Percentiles rank a stretch among this genome's conserved stretches.
Evolutionary conservation across 2,888 invertebrate species (phyloP).

Genomic region (Orchesella flavescens): DNA sequence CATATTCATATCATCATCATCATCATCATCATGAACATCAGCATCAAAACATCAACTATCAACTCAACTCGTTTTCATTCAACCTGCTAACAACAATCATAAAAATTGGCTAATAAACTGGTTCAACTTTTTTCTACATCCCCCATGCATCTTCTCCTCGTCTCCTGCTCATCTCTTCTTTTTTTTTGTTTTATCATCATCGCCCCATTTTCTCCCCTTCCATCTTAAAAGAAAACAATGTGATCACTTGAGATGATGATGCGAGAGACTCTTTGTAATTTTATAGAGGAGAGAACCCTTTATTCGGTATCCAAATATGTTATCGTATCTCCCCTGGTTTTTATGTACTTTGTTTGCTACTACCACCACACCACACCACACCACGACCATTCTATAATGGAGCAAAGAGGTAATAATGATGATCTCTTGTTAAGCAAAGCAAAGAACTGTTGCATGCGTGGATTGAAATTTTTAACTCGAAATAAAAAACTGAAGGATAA

Average conservation of each 20-base stretch:
- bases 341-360: not conserved
- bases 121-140: slow-evolving; percentile 33
- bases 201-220: slow-evolving; percentile 26
- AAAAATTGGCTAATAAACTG: slow-evolving; percentile 60
- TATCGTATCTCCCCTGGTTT: not conserved
- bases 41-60: slow-evolving; percentile 48
- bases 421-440: not conserved
- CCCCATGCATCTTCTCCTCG: not conserved
- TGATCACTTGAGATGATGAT: not conserved
- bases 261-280: not conserved
- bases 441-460: not conserved
- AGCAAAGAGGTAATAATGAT: no score
- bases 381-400: not conserved
- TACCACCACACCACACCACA: not conserved
- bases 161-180: not conserved
- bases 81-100: slow-evolving; percentile 50
- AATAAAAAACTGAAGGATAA: not conserved
- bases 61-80: slow-evolving; percentile 49
- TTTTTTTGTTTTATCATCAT: slow-evolving; percentile 12
- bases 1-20: not conserved
- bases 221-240: not conserved
- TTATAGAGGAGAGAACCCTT: not conserved
- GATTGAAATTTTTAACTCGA: not conserved
- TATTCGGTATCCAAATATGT: no score
- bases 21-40: no score